Conservation (phyloP, 2,797 vertebrate genomes). For the Anguilla marmorata region DNA sequence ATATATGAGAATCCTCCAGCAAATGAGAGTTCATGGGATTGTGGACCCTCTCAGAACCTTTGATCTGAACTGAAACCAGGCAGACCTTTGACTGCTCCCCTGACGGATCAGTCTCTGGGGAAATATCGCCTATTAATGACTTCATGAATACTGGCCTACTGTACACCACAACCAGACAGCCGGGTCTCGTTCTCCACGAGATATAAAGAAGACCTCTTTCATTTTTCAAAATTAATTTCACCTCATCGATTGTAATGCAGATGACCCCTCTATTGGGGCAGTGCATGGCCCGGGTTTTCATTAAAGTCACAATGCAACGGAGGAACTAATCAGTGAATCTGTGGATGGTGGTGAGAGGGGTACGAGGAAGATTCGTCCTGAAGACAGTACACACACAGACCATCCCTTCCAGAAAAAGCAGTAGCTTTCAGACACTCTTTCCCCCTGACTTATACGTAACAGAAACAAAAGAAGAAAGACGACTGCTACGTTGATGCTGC, state of each 20-base stretch:
- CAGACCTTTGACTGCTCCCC: not conserved
- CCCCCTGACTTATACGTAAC: not conserved
- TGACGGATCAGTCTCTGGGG: not conserved
- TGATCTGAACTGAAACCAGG: constrained; percentile 4
- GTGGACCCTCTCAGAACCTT: not conserved
- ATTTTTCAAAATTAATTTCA: constrained; percentile 1
- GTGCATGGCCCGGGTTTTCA: too few relatives aligned
- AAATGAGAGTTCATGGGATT: not conserved
- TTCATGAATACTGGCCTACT: not conserved
- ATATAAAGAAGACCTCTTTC: not conserved
- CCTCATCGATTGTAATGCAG: not conserved
- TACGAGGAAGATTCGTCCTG: not conserved
- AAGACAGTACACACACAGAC: not conserved
- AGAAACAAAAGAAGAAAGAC: not conserved
- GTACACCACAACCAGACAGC: constrained; percentile 12
- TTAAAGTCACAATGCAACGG: too few relatives aligned
- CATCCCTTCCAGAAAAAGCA: not conserved
- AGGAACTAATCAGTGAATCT: too few relatives aligned
- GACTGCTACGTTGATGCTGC: not conserved
- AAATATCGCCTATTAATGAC: constrained; percentile 10
- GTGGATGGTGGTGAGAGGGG: not conserved
- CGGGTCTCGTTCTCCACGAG: not conserved
- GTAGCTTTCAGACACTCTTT: not conserved
- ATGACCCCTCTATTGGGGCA: not conserved
- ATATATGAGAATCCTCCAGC: not conserved